Conservation (phyloP, 2,113 vertebrate species). For the Callospermophilus lateralis region DNA sequence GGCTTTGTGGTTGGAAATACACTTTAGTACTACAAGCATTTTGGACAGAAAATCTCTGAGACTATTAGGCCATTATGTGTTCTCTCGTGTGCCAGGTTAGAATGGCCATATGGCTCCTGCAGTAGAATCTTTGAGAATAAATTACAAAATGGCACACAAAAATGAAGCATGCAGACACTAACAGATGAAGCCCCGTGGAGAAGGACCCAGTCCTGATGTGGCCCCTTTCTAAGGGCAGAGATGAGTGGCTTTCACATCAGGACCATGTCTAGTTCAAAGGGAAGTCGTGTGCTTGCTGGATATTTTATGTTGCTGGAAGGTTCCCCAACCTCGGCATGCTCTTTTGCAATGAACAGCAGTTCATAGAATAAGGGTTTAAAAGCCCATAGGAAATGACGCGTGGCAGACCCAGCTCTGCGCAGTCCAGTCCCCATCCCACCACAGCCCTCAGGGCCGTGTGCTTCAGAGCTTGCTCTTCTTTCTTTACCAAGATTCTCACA, state of each 20-base stretch:
- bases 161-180: background rate
- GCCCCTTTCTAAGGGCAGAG: slow-evolving; percentile 15
- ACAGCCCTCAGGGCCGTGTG: background rate
- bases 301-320: slow-evolving; percentile 43
- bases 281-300: background rate
- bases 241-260: background rate
- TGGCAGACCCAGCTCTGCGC: background rate
- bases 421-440: background rate
- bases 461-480: slow-evolving; percentile 54
- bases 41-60: slow-evolving; percentile 50
- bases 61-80: background rate
- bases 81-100: slow-evolving; percentile 52
- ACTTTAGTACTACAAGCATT: background rate
- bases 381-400: background rate
- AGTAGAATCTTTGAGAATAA: slow-evolving; percentile 13
- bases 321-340: background rate
- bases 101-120: slow-evolving; percentile 18
- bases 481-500: slow-evolving; percentile 65
- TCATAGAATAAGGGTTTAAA: slow-evolving; percentile 46
- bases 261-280: slow-evolving; percentile 53
- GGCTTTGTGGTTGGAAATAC: background rate
- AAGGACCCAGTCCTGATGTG: background rate
- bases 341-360: slow-evolving; percentile 33
- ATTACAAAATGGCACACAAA: background rate
- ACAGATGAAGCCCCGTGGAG: background rate